phyloP scores from a whole-genome alignment of 1,140 invertebrate genomes.

The Propsilocerus akamusi region DNA sequence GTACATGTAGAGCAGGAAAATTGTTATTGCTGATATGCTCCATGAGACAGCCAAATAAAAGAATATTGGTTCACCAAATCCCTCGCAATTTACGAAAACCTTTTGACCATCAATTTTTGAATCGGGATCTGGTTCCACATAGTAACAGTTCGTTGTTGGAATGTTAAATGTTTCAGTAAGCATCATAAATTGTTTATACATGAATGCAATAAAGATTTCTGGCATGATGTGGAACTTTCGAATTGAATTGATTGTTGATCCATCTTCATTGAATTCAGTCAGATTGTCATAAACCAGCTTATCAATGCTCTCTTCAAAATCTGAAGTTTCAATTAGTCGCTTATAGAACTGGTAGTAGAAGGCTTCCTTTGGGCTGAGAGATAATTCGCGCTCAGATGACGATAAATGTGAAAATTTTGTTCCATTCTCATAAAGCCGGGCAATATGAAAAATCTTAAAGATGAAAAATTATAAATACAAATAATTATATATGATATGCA shows the following conservation, averaged over 20 bases:
- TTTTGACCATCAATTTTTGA: neutral
- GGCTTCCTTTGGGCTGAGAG: conserved; percentile 19
- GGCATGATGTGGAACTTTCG: conserved; percentile 20
- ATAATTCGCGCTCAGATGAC: conserved; percentile 17
- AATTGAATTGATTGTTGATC: conserved; percentile 17
- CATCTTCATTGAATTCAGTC: conserved; percentile 20
- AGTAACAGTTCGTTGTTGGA: conserved; percentile 13
- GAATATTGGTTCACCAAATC: conserved; percentile 14
- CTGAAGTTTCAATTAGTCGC: conserved; percentile 15
- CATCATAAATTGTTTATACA: conserved; percentile 15
- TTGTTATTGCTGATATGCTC: conserved; percentile 20
- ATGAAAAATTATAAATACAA: too few species aligned
- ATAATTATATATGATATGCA: too few species aligned
- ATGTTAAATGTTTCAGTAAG: conserved; percentile 10
- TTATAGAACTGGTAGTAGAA: conserved; percentile 23
- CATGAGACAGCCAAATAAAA: conserved; percentile 23
- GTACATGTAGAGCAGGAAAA: conserved; percentile 20
- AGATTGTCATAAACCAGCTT: conserved; percentile 17
- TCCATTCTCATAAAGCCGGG: conserved; percentile 18
- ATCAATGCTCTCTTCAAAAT: conserved; percentile 19
- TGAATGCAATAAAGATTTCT: conserved; percentile 17
- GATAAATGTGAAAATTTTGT: conserved; percentile 18
- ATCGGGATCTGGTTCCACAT: conserved; percentile 4
- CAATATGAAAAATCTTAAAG: conserved; percentile 20
- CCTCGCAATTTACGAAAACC: conserved; percentile 7